Evolutionary conservation across 2,888 invertebrate genomes (phyloP).

Genomic region (Dimorphilus gyrociliatus): DNA sequence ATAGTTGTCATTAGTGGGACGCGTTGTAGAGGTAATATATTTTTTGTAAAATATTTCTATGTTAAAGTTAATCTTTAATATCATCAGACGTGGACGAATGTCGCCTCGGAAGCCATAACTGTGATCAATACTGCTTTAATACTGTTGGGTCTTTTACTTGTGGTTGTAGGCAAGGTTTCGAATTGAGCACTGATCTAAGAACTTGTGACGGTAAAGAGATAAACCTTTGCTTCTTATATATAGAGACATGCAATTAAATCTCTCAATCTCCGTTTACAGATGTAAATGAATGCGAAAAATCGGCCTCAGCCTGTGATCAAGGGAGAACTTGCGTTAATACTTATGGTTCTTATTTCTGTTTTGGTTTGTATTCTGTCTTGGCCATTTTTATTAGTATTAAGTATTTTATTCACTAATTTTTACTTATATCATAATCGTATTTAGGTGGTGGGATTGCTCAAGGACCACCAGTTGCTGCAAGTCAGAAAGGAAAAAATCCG

Average conservation of each 20-base stretch:
- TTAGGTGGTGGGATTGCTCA: background rate
- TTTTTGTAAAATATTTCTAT: background rate
- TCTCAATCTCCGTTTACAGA: background rate
- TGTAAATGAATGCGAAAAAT: conserved; percentile 1
- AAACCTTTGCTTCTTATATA: background rate
- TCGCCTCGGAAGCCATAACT: conserved; percentile 8
- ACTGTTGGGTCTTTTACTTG: conserved; percentile 8
- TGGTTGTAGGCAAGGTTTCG: conserved; percentile 8
- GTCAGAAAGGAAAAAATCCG: background rate
- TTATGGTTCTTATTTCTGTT: conserved; percentile 7
- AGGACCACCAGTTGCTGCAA: background rate
- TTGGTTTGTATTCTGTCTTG: too few relatives aligned
- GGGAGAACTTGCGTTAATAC: conserved; percentile 7
- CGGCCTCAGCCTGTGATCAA: background rate
- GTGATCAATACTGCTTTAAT: conserved; percentile 9
- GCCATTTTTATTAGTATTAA: too few relatives aligned
- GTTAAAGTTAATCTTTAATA: background rate
- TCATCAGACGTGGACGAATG: conserved; percentile 10
- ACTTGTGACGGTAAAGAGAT: conserved; percentile 7
- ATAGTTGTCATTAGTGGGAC: background rate
- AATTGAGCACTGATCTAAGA: conserved; percentile 4
- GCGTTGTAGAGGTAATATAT: background rate
- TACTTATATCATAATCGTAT: too few relatives aligned
- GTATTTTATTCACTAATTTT: too few relatives aligned
- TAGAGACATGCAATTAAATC: background rate